phyloP scores from a whole-genome alignment of 2,888 invertebrate genomes.

The Ecliptopera silaceata region DNA sequence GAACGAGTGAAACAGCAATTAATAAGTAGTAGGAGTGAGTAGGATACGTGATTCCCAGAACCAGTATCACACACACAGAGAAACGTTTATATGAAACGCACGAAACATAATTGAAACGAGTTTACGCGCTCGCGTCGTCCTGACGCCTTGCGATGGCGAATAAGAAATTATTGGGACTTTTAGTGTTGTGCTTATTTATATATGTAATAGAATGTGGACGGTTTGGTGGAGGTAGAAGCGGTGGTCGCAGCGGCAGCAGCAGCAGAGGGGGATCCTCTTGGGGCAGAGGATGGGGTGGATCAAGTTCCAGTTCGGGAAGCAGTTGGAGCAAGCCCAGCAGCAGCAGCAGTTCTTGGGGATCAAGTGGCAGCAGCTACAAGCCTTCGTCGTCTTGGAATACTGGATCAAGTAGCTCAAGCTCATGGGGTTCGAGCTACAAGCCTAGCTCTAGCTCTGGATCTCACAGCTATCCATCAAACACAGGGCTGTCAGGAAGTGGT shows the following conservation, averaged over 20 bases:
- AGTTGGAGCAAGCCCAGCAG: conserved; percentile 20
- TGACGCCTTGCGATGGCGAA: conserved; percentile 57
- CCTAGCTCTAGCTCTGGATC: conserved; percentile 24
- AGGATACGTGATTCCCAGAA: conserved; percentile 45
- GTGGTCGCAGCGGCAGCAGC: conserved; percentile 39
- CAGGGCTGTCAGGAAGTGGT: conserved; percentile 6
- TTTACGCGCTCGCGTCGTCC: conserved; percentile 37
- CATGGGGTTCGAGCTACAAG: conserved; percentile 26
- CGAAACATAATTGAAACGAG: conserved; percentile 39
- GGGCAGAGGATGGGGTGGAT: conserved; percentile 32
- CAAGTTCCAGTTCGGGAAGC: conserved; percentile 19
- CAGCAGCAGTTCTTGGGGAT: conserved; percentile 15
- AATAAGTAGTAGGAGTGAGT: conserved; percentile 20
- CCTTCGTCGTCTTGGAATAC: conserved; percentile 28
- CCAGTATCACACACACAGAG: conserved; percentile 27
- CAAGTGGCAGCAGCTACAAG: conserved; percentile 30
- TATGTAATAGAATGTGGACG: conserved; percentile 51
- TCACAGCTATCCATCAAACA: conserved; percentile 20
- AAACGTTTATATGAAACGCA: conserved; percentile 43
- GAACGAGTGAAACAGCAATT: conserved; percentile 30
- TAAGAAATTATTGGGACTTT: conserved; percentile 61
- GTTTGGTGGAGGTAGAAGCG: conserved; percentile 32
- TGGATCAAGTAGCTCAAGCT: conserved; percentile 21
- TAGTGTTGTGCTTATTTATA: conserved; percentile 51
- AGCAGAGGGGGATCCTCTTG: conserved; percentile 36